Percentiles rank a stretch among this genome's conserved stretches.
phyloP scores from a whole-genome alignment of 2,888 invertebrate genomes.

The Cheilosia scutellata region DNA sequence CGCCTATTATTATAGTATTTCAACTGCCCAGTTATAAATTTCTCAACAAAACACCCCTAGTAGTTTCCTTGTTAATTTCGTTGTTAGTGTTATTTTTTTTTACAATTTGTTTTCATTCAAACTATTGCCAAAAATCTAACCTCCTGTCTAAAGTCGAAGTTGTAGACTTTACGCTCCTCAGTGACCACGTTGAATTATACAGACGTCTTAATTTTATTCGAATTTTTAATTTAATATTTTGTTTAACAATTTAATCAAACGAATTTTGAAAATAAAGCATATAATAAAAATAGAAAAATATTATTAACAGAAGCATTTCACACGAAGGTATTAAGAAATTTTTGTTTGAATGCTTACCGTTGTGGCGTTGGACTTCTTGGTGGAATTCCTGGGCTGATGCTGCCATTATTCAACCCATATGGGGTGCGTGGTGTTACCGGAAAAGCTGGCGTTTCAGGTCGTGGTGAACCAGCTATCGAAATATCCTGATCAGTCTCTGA shows the following conservation, averaged over 20 bases:
- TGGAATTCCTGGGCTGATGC: conserved; percentile 89
- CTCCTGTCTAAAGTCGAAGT: conserved; percentile 78
- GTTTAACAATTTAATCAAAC: conserved; percentile 11
- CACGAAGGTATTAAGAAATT: conserved; percentile 78
- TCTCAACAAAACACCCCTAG: neutral
- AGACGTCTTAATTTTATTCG: conserved; percentile 74
- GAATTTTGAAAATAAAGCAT: conserved; percentile 56
- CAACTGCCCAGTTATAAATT: neutral
- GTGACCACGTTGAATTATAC: conserved; percentile 79
- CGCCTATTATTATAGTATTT: too few species aligned
- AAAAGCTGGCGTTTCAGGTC: conserved; percentile 96
- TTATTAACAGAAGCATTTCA: conserved; percentile 68
- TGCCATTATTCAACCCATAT: conserved; percentile 88
- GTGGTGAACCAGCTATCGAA: conserved; percentile 86
- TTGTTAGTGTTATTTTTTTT: conserved; percentile 14
- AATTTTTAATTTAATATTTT: conserved; percentile 27
- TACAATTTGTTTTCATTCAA: conserved; percentile 41
- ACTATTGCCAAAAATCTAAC: conserved; percentile 76
- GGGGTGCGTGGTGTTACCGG: conserved; percentile 96
- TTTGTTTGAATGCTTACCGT: conserved; percentile 81
- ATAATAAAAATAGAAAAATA: conserved; percentile 56
- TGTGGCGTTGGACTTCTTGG: conserved; percentile 92
- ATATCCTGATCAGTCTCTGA: conserved; percentile 86
- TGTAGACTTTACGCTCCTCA: conserved; percentile 78
- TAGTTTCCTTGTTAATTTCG: neutral